phyloP scores from a whole-genome alignment of 2,888 invertebrate genomes.

The Calameuta pallipes region DNA sequence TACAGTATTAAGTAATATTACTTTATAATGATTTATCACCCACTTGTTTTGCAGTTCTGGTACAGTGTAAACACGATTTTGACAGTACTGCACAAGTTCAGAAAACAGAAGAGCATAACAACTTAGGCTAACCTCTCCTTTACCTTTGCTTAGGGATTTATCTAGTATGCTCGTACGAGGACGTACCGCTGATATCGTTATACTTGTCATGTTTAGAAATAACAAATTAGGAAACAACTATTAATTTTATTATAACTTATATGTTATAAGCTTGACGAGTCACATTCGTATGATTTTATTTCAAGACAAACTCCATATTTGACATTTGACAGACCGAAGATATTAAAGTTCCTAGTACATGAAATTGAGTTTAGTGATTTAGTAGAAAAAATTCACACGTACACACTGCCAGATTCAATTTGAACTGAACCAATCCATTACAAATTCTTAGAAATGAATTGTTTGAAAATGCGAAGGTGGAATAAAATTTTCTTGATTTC shows the following conservation, averaged over 20 bases:
- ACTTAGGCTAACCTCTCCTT: conserved; percentile 91
- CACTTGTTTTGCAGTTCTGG: conserved; percentile 96
- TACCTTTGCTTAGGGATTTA: conserved; percentile 91
- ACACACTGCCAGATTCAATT: background rate
- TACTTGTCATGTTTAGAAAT: conserved; percentile 40
- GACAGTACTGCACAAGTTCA: conserved; percentile 98
- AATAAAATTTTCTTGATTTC: too few species aligned
- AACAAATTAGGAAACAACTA: background rate
- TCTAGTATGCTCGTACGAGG: conserved; percentile 86
- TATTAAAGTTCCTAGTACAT: background rate
- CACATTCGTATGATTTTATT: background rate
- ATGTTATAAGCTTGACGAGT: background rate
- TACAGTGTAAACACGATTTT: conserved; percentile 94
- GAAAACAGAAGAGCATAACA: conserved; percentile 96
- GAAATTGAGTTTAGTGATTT: background rate
- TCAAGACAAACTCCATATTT: background rate
- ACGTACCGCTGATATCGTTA: conserved; percentile 65
- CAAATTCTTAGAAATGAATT: too few species aligned
- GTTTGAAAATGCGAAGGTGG: too few species aligned
- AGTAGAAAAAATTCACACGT: background rate
- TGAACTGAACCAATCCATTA: background rate
- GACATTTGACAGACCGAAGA: background rate
- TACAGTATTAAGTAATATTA: background rate
- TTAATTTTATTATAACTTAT: background rate
- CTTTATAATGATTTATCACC: conserved; percentile 44